phyloP scores from a whole-genome alignment of 2,113 vertebrate genomes.

The Grallaria varia region DNA sequence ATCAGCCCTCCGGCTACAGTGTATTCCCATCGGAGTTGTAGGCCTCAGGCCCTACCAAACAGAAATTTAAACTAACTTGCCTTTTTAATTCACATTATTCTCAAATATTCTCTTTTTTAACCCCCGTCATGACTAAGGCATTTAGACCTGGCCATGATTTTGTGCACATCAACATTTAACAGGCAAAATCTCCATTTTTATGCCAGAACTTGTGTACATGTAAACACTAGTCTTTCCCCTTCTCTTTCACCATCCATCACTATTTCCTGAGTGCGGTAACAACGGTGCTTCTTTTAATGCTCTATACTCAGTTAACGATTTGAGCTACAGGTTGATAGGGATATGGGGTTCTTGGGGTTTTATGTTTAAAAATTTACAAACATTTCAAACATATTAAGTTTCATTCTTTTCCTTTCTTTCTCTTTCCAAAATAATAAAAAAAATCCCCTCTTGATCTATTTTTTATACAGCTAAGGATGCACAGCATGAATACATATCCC shows the following conservation, averaged over 20 bases:
- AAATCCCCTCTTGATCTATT: constrained; percentile 1
- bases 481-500: neutral
- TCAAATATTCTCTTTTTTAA: constrained; percentile 75
- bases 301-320: constrained; percentile 46
- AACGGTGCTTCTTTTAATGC: neutral
- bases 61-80: constrained; percentile 83
- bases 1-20: constrained; percentile 86
- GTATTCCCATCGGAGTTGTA: constrained; percentile 82
- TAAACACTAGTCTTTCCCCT: constrained; percentile 1
- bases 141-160: constrained; percentile 62
- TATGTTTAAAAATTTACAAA: constrained; percentile 60
- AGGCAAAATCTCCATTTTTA: constrained; percentile 39
- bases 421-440: constrained; percentile 5
- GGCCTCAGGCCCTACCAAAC: constrained; percentile 85
- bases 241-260: neutral
- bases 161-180: constrained; percentile 47
- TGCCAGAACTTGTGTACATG: constrained; percentile 22
- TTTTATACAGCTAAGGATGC: neutral
- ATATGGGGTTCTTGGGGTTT: neutral
- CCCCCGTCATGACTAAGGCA: constrained; percentile 68
- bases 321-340: constrained; percentile 5
- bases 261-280: neutral
- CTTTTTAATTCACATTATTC: constrained; percentile 82
- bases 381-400: constrained; percentile 30
- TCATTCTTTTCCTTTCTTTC: neutral